A percentile compares a stretch with the other conserved stretches of the same genome.
Conservation (phyloP, 2,888 invertebrate species). For the Amaurobius ferox region DNA sequence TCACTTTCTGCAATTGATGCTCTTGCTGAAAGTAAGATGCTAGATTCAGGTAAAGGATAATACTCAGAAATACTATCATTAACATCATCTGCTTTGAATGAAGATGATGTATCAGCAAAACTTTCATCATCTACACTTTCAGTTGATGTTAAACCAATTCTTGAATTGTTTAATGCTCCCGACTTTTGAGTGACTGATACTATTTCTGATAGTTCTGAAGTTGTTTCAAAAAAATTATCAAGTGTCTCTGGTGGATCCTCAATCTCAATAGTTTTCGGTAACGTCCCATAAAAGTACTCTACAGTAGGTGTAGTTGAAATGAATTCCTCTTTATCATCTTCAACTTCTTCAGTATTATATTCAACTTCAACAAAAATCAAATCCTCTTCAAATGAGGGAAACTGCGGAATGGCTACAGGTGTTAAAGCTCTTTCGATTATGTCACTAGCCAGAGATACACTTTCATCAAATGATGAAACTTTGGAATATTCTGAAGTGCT, state of each 20-base stretch:
- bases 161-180: no score
- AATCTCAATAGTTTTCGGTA: slow-evolving; percentile 36
- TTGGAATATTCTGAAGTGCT: background rate
- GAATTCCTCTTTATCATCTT: background rate
- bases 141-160: no score
- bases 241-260: slow-evolving; percentile 1
- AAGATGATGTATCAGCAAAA: slow-evolving; percentile 22
- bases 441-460: background rate
- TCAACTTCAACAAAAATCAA: slow-evolving; percentile 49
- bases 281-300: slow-evolving; percentile 62
- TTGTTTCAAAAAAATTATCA: slow-evolving; percentile 44
- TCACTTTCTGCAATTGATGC: slow-evolving; percentile 5
- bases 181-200: background rate
- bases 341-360: slow-evolving; percentile 1
- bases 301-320: slow-evolving; percentile 34
- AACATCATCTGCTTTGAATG: background rate
- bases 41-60: background rate
- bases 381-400: slow-evolving; percentile 41
- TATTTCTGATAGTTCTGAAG: slow-evolving; percentile 2
- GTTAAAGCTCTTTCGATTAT: slow-evolving; percentile 52
- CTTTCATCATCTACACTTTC: background rate
- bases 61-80: slow-evolving; percentile 22
- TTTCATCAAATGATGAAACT: background rate
- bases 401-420: slow-evolving; percentile 36
- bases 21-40: background rate